These are phyloP conservation scores for Papilio polyxenes DNA, from an alignment of 1,140 invertebrate species.

Conservation along the genomic window DNA sequence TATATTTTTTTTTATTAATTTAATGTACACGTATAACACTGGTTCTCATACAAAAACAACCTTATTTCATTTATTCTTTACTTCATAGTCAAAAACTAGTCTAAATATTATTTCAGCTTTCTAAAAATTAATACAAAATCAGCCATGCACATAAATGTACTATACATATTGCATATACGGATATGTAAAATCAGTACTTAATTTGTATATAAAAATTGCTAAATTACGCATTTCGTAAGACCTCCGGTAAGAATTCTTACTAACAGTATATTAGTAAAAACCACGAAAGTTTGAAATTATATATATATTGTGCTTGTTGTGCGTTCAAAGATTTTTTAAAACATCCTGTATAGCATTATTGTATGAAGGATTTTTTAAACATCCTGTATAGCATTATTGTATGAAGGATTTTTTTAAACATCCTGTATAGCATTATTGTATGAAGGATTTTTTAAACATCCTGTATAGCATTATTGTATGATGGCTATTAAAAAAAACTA, in stretches of 20 bases:
- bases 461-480: neutral
- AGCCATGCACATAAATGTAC: neutral
- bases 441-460: conserved; percentile 7
- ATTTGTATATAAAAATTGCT: conserved; percentile 16
- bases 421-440: too few relatives aligned
- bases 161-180: neutral
- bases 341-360: neutral
- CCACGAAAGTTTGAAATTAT: neutral
- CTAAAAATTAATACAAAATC: neutral
- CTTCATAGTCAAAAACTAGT: neutral
- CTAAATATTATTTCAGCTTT: conserved; percentile 2
- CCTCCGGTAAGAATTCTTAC: too few relatives aligned
- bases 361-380: neutral
- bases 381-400: too few relatives aligned
- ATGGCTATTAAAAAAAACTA: neutral
- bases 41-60: conserved; percentile 25
- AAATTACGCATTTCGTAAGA: too few relatives aligned
- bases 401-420: too few relatives aligned
- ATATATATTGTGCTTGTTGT: neutral
- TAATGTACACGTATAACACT: conserved; percentile 18
- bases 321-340: neutral
- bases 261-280: too few relatives aligned
- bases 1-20: neutral
- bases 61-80: neutral
- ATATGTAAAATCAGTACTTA: conserved; percentile 23